Conservation (phyloP, 1,140 invertebrate species). For the Thaumetopoea pityocampa region DNA sequence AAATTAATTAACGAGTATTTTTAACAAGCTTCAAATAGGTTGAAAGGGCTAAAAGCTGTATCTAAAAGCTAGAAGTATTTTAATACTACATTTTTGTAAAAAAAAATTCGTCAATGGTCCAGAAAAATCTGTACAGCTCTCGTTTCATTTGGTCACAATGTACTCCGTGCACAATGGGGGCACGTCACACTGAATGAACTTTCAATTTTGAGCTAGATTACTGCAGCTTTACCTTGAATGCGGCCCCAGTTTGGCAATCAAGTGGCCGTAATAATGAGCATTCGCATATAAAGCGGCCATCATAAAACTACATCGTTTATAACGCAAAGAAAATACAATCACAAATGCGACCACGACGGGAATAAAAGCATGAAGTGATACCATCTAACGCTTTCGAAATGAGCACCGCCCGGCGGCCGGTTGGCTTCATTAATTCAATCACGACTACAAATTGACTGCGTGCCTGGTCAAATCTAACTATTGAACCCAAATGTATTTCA, state of each 20-base stretch:
- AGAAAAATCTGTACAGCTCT: conserved; percentile 30
- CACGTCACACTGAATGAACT: conserved; percentile 23
- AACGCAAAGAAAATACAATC: too few species aligned
- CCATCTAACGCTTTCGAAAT: conserved; percentile 36
- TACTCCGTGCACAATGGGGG: conserved; percentile 14
- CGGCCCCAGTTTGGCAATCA: conserved; percentile 2
- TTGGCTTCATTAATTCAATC: conserved; percentile 50
- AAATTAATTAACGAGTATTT: too few species aligned
- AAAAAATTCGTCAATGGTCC: conserved; percentile 19
- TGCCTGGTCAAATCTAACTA: conserved; percentile 16
- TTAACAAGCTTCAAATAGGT: too few species aligned
- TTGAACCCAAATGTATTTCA: conserved; percentile 17
- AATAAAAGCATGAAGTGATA: conserved; percentile 25
- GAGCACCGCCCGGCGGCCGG: conserved; percentile 22
- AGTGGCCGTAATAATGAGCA: background rate
- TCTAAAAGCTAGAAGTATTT: too few species aligned
- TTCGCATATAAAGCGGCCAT: too few species aligned
- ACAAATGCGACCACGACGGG: too few species aligned
- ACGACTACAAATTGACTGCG: conserved; percentile 46
- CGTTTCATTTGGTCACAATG: conserved; percentile 34
- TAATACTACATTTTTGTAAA: too few species aligned
- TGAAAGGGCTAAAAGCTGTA: too few species aligned
- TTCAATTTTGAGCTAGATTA: conserved; percentile 19
- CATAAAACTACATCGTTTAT: too few species aligned
- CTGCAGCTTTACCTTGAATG: background rate